Percentiles rank a stretch among this genome's conserved stretches.
These are phyloP conservation scores for Austrofundulus limnaeus DNA, from an alignment of 2,113 vertebrate species.

Conservation along the genomic window DNA sequence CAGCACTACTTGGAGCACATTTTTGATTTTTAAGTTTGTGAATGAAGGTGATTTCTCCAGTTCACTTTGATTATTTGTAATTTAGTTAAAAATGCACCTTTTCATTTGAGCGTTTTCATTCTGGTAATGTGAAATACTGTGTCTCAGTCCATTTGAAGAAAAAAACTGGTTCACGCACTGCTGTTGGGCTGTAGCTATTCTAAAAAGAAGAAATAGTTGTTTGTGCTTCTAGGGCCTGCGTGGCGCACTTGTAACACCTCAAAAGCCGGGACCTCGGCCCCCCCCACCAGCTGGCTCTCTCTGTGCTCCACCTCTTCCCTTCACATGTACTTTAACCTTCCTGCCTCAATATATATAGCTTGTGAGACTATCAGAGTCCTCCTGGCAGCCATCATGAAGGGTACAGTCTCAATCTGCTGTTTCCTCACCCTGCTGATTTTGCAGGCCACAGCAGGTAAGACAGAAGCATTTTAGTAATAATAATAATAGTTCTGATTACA, in stretches of 20 bases:
- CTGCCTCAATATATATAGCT: conserved; percentile 79
- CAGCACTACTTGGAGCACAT: too few species aligned
- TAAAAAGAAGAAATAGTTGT: conserved; percentile 51
- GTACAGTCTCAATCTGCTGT: conserved; percentile 76
- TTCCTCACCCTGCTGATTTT: conserved; percentile 75
- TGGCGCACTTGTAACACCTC: conserved; percentile 56
- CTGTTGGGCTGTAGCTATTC: background rate
- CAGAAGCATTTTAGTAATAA: background rate
- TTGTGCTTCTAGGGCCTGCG: conserved; percentile 29
- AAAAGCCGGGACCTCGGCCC: conserved; percentile 38
- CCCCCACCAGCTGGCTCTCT: conserved; percentile 51
- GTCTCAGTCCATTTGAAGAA: too few species aligned
- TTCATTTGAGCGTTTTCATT: too few species aligned
- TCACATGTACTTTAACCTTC: conserved; percentile 76
- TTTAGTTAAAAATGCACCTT: too few species aligned
- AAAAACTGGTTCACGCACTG: background rate
- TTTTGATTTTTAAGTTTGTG: too few species aligned
- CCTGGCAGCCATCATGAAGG: conserved; percentile 85
- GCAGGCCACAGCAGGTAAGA: conserved; percentile 80
- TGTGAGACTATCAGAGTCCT: conserved; percentile 72
- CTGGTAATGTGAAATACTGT: too few species aligned
- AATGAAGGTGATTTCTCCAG: too few species aligned
- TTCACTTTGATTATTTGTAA: too few species aligned
- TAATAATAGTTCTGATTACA: conserved; percentile 8
- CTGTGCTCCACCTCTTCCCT: conserved; percentile 53